Conservation (phyloP, 2,113 vertebrate species). For the Colistium nudipinnis region DNA sequence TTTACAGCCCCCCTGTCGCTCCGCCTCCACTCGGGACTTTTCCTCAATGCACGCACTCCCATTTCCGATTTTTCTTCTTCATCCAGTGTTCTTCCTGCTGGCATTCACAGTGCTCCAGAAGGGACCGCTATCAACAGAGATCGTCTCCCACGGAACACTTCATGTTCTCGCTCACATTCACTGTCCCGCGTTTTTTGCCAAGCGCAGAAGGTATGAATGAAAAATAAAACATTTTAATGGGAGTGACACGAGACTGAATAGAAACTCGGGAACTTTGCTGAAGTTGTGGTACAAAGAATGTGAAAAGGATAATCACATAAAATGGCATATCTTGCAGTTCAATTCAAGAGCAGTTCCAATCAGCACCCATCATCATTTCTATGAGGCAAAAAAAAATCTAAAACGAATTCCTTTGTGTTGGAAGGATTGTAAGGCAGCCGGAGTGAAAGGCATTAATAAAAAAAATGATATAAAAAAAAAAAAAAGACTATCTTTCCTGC, state of each 20-base stretch:
- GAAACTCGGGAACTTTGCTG: constrained; percentile 50
- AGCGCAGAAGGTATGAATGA: constrained; percentile 54
- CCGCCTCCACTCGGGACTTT: constrained; percentile 35
- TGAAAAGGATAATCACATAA: constrained; percentile 60
- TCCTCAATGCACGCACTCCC: constrained; percentile 39
- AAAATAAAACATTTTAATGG: constrained; percentile 31
- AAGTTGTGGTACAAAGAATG: constrained; percentile 20
- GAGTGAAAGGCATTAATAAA: constrained; percentile 53
- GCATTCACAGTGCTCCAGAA: constrained; percentile 53
- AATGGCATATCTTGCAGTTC: constrained; percentile 66
- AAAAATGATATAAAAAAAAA: constrained; percentile 61
- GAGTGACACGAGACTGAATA: constrained; percentile 64
- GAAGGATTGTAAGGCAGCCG: constrained; percentile 45
- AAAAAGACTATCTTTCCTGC: constrained; percentile 53
- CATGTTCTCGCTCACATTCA: constrained; percentile 51
- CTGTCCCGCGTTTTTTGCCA: constrained; percentile 43
- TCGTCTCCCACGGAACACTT: constrained; percentile 50
- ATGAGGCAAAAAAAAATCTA: constrained; percentile 31
- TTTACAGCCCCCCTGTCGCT: constrained; percentile 14
- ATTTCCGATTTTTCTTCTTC: constrained; percentile 43
- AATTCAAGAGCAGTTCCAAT: constrained; percentile 71
- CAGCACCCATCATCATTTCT: constrained; percentile 53
- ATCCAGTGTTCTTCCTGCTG: constrained; percentile 58
- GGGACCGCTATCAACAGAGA: constrained; percentile 53
- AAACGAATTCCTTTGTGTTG: constrained; percentile 68